A percentile compares a stretch with the other conserved stretches of the same genome.
Evolutionary conservation across 2,113 vertebrate species (phyloP).

Genomic region (Rhinogobius similis): DNA sequence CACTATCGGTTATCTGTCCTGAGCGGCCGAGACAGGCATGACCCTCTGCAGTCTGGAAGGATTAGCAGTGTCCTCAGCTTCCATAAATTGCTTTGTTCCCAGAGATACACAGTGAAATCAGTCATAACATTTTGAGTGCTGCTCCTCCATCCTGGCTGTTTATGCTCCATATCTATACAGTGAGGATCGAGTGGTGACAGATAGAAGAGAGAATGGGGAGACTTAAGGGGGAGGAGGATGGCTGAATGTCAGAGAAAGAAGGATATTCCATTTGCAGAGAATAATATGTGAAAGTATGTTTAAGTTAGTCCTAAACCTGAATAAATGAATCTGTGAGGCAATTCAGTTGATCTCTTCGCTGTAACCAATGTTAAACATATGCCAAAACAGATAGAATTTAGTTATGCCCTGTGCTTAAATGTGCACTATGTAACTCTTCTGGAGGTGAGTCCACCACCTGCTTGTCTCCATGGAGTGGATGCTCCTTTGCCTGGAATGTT

Average conservation of each 20-base stretch:
- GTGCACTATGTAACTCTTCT: no score
- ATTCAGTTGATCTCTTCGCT: not conserved
- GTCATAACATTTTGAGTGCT: not conserved
- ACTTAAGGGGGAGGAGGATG: conserved; percentile 1
- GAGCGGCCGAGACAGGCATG: conserved; percentile 34
- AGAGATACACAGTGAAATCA: conserved; percentile 2
- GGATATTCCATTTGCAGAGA: not conserved
- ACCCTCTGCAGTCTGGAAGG: conserved; percentile 40
- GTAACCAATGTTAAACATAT: not conserved
- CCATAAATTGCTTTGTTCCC: conserved; percentile 3
- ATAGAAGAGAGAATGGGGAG: conserved; percentile 7
- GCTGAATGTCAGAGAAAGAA: conserved; percentile 12
- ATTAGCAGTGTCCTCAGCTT: conserved; percentile 32
- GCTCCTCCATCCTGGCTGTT: conserved; percentile 2
- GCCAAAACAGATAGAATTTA: not conserved
- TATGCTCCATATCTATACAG: conserved; percentile 12
- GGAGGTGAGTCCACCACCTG: no score
- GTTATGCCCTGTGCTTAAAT: no score
- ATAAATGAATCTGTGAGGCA: not conserved
- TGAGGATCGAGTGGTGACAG: conserved; percentile 28
- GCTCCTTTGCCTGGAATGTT: no score
- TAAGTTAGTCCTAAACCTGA: not conserved
- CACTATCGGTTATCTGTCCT: conserved; percentile 21
- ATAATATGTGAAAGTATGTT: not conserved
- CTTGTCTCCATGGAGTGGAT: no score